These are phyloP conservation scores for Parnassius mnemosyne DNA, from an alignment of 2,888 invertebrate species.

Conservation along the genomic window DNA sequence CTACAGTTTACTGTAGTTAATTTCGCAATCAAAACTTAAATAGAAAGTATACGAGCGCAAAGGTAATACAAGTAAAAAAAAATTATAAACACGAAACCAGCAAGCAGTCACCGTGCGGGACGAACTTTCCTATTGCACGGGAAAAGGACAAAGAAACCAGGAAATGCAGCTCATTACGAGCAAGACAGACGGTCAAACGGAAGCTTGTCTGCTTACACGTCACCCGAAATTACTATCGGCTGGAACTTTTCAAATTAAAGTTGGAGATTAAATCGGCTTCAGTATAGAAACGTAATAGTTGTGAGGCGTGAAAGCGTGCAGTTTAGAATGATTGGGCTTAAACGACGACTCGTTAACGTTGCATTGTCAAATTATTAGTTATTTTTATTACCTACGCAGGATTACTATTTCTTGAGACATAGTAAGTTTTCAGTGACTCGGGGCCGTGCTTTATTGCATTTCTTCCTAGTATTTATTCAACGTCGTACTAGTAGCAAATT, in stretches of 20 bases:
- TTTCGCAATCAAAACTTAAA: background rate
- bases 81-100: constrained; percentile 29
- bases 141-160: constrained; percentile 29
- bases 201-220: constrained; percentile 41
- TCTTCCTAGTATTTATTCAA: no score
- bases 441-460: no score
- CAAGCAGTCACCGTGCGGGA: constrained; percentile 17
- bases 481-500: no score
- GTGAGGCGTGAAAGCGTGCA: constrained; percentile 6
- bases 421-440: no score
- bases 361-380: constrained; percentile 1
- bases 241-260: constrained; percentile 50
- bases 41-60: background rate
- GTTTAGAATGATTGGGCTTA: constrained; percentile 1
- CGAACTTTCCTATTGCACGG: constrained; percentile 28
- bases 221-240: constrained; percentile 40
- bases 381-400: background rate
- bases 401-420: no score
- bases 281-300: constrained; percentile 27
- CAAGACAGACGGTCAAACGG: constrained; percentile 42
- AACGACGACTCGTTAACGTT: background rate
- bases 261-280: constrained; percentile 36
- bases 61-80: constrained; percentile 25
- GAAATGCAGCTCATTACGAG: constrained; percentile 39
- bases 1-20: no score